phyloP scores from a whole-genome alignment of 1,140 invertebrate species.

The Eriosoma lanigerum region DNA sequence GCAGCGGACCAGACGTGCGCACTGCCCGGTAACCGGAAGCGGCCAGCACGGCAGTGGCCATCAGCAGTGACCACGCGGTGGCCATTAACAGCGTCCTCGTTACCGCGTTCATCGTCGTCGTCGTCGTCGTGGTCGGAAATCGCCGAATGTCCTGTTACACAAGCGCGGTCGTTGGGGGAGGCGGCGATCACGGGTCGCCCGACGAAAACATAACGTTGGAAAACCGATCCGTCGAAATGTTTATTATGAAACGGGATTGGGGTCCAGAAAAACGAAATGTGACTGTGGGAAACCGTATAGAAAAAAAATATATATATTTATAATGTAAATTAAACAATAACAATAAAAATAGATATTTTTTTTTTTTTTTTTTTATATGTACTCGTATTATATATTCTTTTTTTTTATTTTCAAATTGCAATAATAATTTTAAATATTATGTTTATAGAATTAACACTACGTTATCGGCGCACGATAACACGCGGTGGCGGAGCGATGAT shows the following conservation, averaged over 20 bases:
- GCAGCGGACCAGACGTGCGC: slow-evolving; percentile 36
- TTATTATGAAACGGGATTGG: not conserved
- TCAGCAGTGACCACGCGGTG: not conserved
- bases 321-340: no score
- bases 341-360: no score
- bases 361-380: no score
- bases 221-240: no score
- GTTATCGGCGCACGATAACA: slow-evolving; percentile 31
- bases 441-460: no score
- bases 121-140: not conserved
- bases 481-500: slow-evolving; percentile 29
- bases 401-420: no score
- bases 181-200: slow-evolving; percentile 14
- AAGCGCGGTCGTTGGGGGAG: not conserved
- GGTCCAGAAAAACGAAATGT: no score
- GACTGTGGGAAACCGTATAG: not conserved
- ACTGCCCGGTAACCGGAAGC: slow-evolving; percentile 38
- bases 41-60: not conserved
- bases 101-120: slow-evolving; percentile 11
- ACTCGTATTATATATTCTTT: no score
- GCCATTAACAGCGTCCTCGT: not conserved
- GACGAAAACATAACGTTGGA: not conserved
- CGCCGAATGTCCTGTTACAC: not conserved
- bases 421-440: no score
- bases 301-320: not conserved